Evolutionary conservation across 2,888 invertebrate genomes (phyloP), one percentile per base, ranked within the genome.

Genomic region (Masnerella sp.): DNA sequence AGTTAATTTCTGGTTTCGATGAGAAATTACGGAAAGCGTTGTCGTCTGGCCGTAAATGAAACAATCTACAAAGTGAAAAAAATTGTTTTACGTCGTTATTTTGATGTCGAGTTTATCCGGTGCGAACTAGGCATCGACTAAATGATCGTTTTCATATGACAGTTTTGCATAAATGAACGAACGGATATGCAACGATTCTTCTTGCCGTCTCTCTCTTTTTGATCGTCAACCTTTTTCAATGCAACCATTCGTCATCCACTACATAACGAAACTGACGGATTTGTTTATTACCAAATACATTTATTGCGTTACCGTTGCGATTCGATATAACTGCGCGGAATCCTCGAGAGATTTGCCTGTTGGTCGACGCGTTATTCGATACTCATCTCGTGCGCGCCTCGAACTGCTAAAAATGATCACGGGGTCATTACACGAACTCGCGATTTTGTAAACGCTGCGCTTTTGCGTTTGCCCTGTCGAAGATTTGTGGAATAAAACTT

Each of bases 241-340:
- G 47, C 72, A 30, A 22, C 47, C 62, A 62, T 68, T 56, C 62
- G 62, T 73, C 62, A 73, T 73, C 51, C 51, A 38, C 40, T 49
- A 58, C 62, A 61, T 28, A 62, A 61, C 65, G 20, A 62, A 51
- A 45, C 72, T 73, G 67, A 73, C 61, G 67, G 73, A 73, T 73
- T 62, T 73, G 73, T 67, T 73, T 73, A 73, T 73, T 68, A 62
- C 58, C 22, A 51, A 49, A 43, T 49, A 47, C 73, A 51, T 68
- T 73, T 73, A 73, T 68, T 73, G 58, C 62, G 67, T 68, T 68
- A 73, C 62, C 62, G 49, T 62, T 62, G 56, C 17, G 40, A 56
- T 51, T 42, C 49, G 36, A 52, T 73, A 64, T 42, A 73, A 73
- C 56, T 30, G 40, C 51, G 42, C 49, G 18, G 17, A 45, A 73